phyloP scores from a whole-genome alignment of 1,140 invertebrate genomes.

The Drosophila pruinosa region DNA sequence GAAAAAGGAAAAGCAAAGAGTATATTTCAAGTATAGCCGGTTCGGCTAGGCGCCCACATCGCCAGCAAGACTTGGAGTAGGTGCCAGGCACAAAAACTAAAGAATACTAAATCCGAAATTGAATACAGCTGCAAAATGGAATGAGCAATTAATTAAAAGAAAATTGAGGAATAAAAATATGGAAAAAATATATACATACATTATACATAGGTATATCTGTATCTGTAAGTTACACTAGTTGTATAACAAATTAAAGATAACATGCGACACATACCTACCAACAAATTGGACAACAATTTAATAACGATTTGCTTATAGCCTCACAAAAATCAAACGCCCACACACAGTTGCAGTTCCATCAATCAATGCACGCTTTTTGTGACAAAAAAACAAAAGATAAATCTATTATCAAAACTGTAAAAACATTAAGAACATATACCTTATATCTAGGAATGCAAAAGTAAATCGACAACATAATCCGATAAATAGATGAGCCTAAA shows the following conservation, averaged over 20 bases:
- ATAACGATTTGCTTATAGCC: neutral
- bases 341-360: slow-evolving; percentile 33
- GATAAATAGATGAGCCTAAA: slow-evolving; percentile 71
- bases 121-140: slow-evolving; percentile 21
- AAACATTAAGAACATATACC: slow-evolving; percentile 53
- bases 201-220: slow-evolving; percentile 12
- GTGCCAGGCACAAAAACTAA: slow-evolving; percentile 70
- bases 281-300: slow-evolving; percentile 8
- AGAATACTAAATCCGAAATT: slow-evolving; percentile 41
- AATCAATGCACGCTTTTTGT: slow-evolving; percentile 49
- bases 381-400: slow-evolving; percentile 7
- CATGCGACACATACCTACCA: slow-evolving; percentile 14
- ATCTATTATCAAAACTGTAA: slow-evolving; percentile 48
- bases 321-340: slow-evolving; percentile 15
- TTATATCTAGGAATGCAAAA: slow-evolving; percentile 49
- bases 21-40: slow-evolving; percentile 36
- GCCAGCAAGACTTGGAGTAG: slow-evolving; percentile 40
- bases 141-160: slow-evolving; percentile 16
- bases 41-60: slow-evolving; percentile 17
- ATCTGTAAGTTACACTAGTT: slow-evolving; percentile 38
- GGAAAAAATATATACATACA: slow-evolving; percentile 12
- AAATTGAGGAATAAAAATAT: slow-evolving; percentile 2
- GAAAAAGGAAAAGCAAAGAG: slow-evolving; percentile 2
- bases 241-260: slow-evolving; percentile 41
- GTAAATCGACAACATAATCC: slow-evolving; percentile 58